These are phyloP conservation scores for Drosophila pseudoobscura DNA, from an alignment of 1,140 invertebrate species.

Conservation along the genomic window DNA sequence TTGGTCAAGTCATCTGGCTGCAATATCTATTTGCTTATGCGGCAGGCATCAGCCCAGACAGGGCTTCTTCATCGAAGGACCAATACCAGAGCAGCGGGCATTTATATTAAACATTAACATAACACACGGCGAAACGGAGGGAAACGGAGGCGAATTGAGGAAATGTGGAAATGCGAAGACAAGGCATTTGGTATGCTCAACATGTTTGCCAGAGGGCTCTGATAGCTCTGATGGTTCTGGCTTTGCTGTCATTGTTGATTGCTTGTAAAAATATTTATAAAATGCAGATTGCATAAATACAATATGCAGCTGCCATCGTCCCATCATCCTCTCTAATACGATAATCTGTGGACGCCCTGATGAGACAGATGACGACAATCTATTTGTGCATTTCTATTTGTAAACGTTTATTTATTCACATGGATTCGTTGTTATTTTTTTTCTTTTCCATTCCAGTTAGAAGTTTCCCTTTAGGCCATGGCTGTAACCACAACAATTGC, in stretches of 20 bases:
- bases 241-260: slow-evolving; percentile 67
- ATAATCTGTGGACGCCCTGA: slow-evolving; percentile 50
- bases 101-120: slow-evolving; percentile 81
- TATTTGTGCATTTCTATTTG: slow-evolving; percentile 63
- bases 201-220: slow-evolving; percentile 49
- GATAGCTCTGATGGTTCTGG: slow-evolving; percentile 19
- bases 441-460: slow-evolving; percentile 16
- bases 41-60: slow-evolving; percentile 30
- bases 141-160: neutral
- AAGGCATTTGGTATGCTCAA: slow-evolving; percentile 65
- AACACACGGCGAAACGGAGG: slow-evolving; percentile 32
- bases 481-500: slow-evolving; percentile 74
- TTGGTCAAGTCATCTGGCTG: slow-evolving; percentile 51
- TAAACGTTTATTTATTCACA: slow-evolving; percentile 73
- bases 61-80: slow-evolving; percentile 24
- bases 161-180: slow-evolving; percentile 26
- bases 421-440: slow-evolving; percentile 58
- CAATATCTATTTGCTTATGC: slow-evolving; percentile 48
- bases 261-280: slow-evolving; percentile 78
- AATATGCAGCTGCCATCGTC: slow-evolving; percentile 41
- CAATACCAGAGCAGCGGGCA: slow-evolving; percentile 68
- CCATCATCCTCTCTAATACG: slow-evolving; percentile 40
- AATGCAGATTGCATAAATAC: slow-evolving; percentile 74
- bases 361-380: slow-evolving; percentile 59
- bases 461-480: slow-evolving; percentile 23